phyloP scores from a whole-genome alignment of 2,113 vertebrate genomes.

The Engraulis encrasicolus region DNA sequence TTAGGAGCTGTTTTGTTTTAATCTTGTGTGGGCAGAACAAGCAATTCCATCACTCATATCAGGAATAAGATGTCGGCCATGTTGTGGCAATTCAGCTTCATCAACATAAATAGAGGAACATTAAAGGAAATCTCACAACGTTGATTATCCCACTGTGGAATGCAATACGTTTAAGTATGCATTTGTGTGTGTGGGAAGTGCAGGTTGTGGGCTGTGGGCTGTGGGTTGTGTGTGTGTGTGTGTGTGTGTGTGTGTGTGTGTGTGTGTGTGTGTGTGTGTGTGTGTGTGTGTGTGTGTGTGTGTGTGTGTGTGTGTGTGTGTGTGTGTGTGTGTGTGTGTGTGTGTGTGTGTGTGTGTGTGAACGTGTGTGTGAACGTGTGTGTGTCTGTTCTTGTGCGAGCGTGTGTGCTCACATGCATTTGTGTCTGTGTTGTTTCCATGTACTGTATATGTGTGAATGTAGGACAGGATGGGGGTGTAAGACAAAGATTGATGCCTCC shows the following conservation, averaged over 20 bases:
- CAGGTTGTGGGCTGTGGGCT: no score
- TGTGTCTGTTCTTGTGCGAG: no score
- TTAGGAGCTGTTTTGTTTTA: not conserved
- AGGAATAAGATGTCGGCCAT: not conserved
- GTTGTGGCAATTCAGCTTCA: not conserved
- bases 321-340: not conserved
- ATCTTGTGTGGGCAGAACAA: not conserved
- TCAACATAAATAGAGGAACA: not conserved
- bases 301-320: not conserved
- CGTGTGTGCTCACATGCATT: no score
- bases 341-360: constrained; percentile 6
- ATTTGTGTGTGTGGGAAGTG: not conserved
- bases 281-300: not conserved
- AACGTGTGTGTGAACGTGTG: no score
- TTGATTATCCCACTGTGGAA: constrained; percentile 7
- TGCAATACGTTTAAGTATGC: not conserved
- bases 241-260: not conserved
- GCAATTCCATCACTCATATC: not conserved
- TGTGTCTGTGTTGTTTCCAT: constrained; percentile 10
- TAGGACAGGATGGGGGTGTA: constrained; percentile 34
- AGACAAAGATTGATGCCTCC: not conserved
- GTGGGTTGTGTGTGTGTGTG: constrained; percentile 19
- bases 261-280: not conserved
- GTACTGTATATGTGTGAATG: constrained; percentile 15
- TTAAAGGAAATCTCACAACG: constrained; percentile 18